These are phyloP conservation scores for Ridgeia piscesae DNA, from an alignment of 1,140 invertebrate species.

Conservation along the genomic window DNA sequence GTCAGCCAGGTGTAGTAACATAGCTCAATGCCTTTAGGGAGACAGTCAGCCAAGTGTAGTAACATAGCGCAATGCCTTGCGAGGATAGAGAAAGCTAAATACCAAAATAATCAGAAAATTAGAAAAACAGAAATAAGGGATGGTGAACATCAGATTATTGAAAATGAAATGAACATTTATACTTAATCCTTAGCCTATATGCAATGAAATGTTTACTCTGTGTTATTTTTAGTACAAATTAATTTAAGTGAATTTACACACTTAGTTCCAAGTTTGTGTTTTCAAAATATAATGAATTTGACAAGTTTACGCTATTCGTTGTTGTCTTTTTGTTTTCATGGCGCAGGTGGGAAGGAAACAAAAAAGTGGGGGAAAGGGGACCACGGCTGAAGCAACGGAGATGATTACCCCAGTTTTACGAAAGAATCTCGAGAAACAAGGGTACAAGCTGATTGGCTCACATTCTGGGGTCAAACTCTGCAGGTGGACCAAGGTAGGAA, in stretches of 20 bases:
- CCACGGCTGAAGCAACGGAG: slow-evolving; percentile 52
- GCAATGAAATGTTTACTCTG: neutral
- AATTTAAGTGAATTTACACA: neutral
- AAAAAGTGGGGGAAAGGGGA: slow-evolving; percentile 25
- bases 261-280: too few relatives aligned
- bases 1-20: too few relatives aligned
- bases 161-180: neutral
- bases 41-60: too few relatives aligned
- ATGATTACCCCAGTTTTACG: slow-evolving; percentile 66
- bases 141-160: neutral
- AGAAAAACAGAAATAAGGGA: neutral
- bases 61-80: too few relatives aligned
- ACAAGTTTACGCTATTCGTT: neutral
- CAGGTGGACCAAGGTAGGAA: slow-evolving; percentile 66
- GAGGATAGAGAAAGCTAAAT: too few relatives aligned
- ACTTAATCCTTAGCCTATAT: neutral
- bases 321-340: neutral
- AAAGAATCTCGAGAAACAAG: slow-evolving; percentile 67
- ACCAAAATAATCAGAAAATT: neutral
- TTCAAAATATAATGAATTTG: neutral
- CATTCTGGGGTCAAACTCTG: slow-evolving; percentile 71
- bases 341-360: slow-evolving; percentile 14
- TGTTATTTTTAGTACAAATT: neutral
- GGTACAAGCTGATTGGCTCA: slow-evolving; percentile 66
- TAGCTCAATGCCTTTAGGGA: too few relatives aligned